Evolutionary conservation across 2,797 vertebrate genomes (phyloP).

Genomic region (Molossus molossus): DNA sequence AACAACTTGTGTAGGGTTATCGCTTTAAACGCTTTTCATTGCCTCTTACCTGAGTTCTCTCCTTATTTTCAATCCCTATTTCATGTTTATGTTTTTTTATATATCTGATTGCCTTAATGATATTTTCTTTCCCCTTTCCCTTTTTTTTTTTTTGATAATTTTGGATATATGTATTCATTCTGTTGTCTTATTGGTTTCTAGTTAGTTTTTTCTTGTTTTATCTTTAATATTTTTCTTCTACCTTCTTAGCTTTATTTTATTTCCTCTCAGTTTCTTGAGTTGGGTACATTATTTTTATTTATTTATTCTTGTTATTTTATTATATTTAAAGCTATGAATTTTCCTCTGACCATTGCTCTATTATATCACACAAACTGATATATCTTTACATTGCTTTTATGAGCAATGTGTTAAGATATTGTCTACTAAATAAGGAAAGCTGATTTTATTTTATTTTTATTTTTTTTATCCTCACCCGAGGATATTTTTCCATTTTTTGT

Average conservation of each 20-base stretch:
- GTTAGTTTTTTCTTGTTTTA: slow-evolving; percentile 32
- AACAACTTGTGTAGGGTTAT: not conserved
- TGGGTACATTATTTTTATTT: slow-evolving; percentile 34
- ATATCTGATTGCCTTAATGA: not conserved
- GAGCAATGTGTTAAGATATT: not conserved
- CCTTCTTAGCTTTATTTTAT: slow-evolving; percentile 44
- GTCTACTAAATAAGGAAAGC: slow-evolving; percentile 31
- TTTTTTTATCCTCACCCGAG: no score
- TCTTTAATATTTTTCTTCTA: slow-evolving; percentile 56
- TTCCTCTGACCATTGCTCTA: slow-evolving; percentile 52
- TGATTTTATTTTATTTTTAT: no score
- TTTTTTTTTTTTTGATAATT: slow-evolving; percentile 35
- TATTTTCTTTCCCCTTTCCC: not conserved
- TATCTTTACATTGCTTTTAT: slow-evolving; percentile 48
- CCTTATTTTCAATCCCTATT: not conserved
- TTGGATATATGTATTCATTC: slow-evolving; percentile 36
- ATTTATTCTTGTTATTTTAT: slow-evolving; percentile 28
- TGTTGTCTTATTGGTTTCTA: not conserved
- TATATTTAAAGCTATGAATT: slow-evolving; percentile 48
- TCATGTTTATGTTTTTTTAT: not conserved
- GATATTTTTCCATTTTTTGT: no score
- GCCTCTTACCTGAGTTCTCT: not conserved
- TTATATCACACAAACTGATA: slow-evolving; percentile 11
- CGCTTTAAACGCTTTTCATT: not conserved
- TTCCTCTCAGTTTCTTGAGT: not conserved